Conservation (phyloP, 1,140 invertebrate species). For the Aphelinus atriplicis region DNA sequence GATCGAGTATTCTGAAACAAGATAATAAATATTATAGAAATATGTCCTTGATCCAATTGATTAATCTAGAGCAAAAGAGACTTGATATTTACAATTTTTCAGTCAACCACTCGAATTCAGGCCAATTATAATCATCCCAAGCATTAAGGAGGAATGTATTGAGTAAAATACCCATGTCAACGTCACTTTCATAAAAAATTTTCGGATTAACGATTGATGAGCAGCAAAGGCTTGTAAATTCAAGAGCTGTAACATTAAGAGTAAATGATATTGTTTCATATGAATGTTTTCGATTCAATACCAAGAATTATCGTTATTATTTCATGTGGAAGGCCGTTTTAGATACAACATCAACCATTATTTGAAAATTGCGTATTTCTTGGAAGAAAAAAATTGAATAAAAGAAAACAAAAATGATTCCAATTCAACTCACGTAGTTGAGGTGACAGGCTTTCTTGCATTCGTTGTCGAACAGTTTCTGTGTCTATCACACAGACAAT, state of each 20-base stretch:
- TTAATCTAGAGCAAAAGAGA: too few relatives aligned
- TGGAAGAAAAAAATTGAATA: background rate
- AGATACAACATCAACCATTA: too few relatives aligned
- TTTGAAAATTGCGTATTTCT: too few relatives aligned
- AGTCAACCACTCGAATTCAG: conserved; percentile 68
- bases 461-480: conserved; percentile 56
- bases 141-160: conserved; percentile 67
- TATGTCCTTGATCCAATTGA: background rate
- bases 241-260: conserved; percentile 57
- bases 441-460: conserved; percentile 57
- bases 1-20: conserved; percentile 53
- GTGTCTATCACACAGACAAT: conserved; percentile 64
- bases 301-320: too few relatives aligned
- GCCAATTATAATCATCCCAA: conserved; percentile 64
- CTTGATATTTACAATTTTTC: conserved; percentile 64
- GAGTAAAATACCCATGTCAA: conserved; percentile 64
- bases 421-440: conserved; percentile 59
- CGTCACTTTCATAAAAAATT: conserved; percentile 64
- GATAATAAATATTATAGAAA: conserved; percentile 42
- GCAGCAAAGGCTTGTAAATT: conserved; percentile 62
- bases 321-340: too few relatives aligned
- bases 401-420: background rate
- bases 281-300: background rate
- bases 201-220: conserved; percentile 67
- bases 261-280: background rate